Evolutionary conservation across 2,888 invertebrate genomes (phyloP).

Genomic region (Andrena dorsata): DNA sequence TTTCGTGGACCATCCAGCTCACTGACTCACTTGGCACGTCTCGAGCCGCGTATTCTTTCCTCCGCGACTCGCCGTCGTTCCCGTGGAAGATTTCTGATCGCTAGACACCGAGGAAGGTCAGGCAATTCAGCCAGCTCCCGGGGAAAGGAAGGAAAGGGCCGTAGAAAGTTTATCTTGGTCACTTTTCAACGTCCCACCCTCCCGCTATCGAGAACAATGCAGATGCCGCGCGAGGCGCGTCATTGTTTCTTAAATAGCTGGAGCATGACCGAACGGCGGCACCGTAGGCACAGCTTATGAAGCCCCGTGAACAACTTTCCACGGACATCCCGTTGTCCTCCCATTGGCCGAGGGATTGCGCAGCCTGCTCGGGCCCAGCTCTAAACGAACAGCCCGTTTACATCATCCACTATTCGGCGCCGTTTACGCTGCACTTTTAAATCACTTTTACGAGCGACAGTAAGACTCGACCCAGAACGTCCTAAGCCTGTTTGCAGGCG

Average conservation of each 20-base stretch:
- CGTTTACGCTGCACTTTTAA: constrained; percentile 49
- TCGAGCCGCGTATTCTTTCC: constrained; percentile 64
- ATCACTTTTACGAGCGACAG: constrained; percentile 55
- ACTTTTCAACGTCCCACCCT: too few species aligned
- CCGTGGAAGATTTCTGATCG: constrained; percentile 53
- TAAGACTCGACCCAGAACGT: constrained; percentile 29
- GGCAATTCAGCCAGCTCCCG: constrained; percentile 1
- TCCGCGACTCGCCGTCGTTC: constrained; percentile 38
- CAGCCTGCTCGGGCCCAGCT: constrained; percentile 28
- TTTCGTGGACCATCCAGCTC: constrained; percentile 71
- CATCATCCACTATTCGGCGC: constrained; percentile 16
- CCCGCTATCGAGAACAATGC: too few species aligned
- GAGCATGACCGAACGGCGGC: neutral
- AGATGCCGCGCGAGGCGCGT: too few species aligned
- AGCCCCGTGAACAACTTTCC: too few species aligned
- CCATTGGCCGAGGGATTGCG: constrained; percentile 34
- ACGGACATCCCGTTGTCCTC: constrained; percentile 18
- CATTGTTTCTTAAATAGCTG: too few species aligned
- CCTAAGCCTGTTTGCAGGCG: constrained; percentile 16
- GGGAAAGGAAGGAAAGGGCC: neutral
- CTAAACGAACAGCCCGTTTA: constrained; percentile 36
- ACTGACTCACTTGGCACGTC: constrained; percentile 76
- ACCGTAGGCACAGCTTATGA: too few species aligned
- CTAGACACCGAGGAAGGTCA: constrained; percentile 58
- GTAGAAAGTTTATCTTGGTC: neutral